phyloP scores from a whole-genome alignment of 2,113 vertebrate species.

The Gymnarchus niloticus region DNA sequence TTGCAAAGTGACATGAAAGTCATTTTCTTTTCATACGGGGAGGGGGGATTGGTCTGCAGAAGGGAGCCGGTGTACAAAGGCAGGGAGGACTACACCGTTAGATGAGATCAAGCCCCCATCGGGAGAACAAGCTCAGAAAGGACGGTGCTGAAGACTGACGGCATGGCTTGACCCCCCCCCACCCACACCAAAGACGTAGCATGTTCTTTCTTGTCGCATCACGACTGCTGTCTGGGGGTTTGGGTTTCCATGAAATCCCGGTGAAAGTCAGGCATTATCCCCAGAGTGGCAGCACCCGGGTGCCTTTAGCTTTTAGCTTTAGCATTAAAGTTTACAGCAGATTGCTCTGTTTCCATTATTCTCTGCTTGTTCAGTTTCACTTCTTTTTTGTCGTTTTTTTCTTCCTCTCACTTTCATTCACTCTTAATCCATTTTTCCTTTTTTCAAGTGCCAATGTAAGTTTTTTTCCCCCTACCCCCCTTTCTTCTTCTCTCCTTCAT shows the following conservation, averaged over 20 bases:
- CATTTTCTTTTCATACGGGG: neutral
- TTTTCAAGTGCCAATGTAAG: constrained; percentile 75
- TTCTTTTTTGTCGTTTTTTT: constrained; percentile 37
- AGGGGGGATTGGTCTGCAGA: neutral
- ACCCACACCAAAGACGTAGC: neutral
- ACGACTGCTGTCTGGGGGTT: neutral
- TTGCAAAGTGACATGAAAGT: constrained; percentile 12
- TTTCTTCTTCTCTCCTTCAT: constrained; percentile 71
- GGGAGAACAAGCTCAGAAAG: neutral
- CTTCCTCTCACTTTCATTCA: constrained; percentile 47
- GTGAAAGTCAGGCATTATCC: neutral
- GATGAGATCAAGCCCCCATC: neutral
- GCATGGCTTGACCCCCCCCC: neutral
- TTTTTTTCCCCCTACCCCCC: constrained; percentile 50
- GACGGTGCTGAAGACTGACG: neutral
- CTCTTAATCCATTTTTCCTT: constrained; percentile 50
- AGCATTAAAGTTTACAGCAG: neutral
- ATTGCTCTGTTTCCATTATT: neutral
- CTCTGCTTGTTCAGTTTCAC: constrained; percentile 16
- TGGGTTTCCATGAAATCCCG: neutral
- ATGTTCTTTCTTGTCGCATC: neutral
- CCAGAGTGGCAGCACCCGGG: neutral
- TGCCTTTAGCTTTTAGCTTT: neutral
- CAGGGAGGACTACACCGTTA: neutral
- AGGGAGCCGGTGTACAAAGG: neutral